Conservation (phyloP, 1,140 invertebrate species). For the Brachionus koreanus region DNA sequence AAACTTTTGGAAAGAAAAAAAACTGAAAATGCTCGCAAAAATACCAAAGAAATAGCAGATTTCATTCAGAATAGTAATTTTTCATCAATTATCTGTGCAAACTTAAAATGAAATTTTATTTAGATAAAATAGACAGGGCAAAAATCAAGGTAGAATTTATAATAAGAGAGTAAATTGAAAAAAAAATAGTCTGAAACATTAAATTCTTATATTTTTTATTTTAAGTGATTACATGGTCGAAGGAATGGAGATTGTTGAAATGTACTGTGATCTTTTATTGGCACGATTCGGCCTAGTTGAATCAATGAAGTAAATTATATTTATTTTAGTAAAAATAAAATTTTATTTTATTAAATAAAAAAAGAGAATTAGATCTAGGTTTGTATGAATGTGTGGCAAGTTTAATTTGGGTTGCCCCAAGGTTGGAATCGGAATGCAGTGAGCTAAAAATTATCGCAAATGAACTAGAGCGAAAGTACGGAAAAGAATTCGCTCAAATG, state of each 20-base stretch:
- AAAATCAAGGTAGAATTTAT: conserved; percentile 96
- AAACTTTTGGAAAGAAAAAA: conserved; percentile 97
- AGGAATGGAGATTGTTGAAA: conserved; percentile 96
- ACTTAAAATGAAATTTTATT: conserved; percentile 63
- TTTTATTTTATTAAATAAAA: conserved; percentile 45
- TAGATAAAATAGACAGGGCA: conserved; percentile 77
- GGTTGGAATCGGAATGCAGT: conserved; percentile 61
- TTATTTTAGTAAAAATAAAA: conserved; percentile 53
- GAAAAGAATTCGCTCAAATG: conserved; percentile 71
- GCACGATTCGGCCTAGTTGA: conserved; percentile 93
- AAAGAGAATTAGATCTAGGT: conserved; percentile 82
- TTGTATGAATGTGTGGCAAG: conserved; percentile 90
- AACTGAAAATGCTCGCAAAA: conserved; percentile 52
- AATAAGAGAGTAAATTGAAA: conserved; percentile 70
- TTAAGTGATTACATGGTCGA: conserved; percentile 87
- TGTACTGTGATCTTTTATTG: conserved; percentile 94
- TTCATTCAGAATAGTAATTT: conserved; percentile 40
- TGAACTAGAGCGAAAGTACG: conserved; percentile 81
- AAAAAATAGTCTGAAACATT: not conserved
- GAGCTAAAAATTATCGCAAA: conserved; percentile 70
- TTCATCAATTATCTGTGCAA: not conserved
- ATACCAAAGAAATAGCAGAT: conserved; percentile 43
- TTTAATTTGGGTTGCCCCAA: conserved; percentile 90
- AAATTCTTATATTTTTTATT: not conserved
- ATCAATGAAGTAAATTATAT: conserved; percentile 78